Evolutionary conservation across 92 coral and sea anemone genomes (phyloP).

Genomic region (Porites evermanni): DNA sequence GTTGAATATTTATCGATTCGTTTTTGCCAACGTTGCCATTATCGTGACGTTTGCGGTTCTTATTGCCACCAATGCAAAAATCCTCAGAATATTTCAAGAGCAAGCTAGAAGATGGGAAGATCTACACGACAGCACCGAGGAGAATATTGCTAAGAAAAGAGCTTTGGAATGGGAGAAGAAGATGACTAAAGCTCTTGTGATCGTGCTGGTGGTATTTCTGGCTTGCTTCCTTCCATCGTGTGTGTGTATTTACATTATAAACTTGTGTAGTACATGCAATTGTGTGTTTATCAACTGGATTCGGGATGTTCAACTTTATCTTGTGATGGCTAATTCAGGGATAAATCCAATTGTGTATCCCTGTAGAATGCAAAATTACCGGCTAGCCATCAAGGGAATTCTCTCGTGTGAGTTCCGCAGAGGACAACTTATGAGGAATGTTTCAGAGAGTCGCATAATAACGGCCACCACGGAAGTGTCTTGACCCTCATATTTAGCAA

Average conservation of each 20-base stretch:
- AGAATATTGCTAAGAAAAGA: slow-evolving; percentile 52
- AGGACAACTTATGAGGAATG: neutral
- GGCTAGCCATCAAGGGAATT: slow-evolving; percentile 31
- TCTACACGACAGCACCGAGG: slow-evolving; percentile 45
- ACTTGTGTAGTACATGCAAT: slow-evolving; percentile 47
- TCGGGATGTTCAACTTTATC: slow-evolving; percentile 44
- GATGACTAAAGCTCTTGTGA: slow-evolving; percentile 37
- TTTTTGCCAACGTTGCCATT: slow-evolving; percentile 86
- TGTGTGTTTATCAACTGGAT: slow-evolving; percentile 48
- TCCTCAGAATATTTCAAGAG: slow-evolving; percentile 43
- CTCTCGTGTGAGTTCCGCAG: neutral
- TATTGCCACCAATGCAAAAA: slow-evolving; percentile 50
- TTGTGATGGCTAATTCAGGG: slow-evolving; percentile 51
- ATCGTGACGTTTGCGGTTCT: slow-evolving; percentile 79
- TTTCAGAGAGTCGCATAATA: neutral
- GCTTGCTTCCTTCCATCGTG: slow-evolving; percentile 61
- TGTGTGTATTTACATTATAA: slow-evolving; percentile 47
- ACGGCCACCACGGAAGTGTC: neutral
- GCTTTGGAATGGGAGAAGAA: slow-evolving; percentile 48
- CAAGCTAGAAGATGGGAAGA: slow-evolving; percentile 66
- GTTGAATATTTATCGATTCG: slow-evolving; percentile 81
- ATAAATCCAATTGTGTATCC: slow-evolving; percentile 55
- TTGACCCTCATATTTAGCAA: too few relatives aligned
- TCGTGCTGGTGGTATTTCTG: slow-evolving; percentile 50
- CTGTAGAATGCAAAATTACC: slow-evolving; percentile 46